These are phyloP conservation scores for Holocentrus rufus DNA, from an alignment of 2,797 vertebrate genomes.

Conservation along the genomic window DNA sequence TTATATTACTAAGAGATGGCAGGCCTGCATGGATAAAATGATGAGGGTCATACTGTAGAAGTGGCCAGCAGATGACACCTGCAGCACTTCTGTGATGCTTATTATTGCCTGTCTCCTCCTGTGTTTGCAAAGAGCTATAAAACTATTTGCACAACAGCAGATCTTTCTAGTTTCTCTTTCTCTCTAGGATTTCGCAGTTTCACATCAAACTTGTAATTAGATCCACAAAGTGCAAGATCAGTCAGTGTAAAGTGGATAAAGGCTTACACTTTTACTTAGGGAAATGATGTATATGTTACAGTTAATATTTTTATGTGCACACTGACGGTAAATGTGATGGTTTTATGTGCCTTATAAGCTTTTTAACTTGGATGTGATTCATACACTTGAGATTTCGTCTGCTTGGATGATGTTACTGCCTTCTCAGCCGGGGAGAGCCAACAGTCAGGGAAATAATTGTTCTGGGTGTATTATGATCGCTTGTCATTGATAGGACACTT, in stretches of 20 bases:
- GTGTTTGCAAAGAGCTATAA: neutral
- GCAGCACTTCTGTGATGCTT: slow-evolving; percentile 11
- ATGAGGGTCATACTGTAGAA: neutral
- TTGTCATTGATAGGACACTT: slow-evolving; percentile 36
- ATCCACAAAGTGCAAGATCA: slow-evolving; percentile 11
- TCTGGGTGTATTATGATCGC: slow-evolving; percentile 38
- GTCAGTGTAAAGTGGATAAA: slow-evolving; percentile 15
- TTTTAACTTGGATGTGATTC: slow-evolving; percentile 24
- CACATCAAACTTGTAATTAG: slow-evolving; percentile 2
- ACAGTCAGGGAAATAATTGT: slow-evolving; percentile 36
- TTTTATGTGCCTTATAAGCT: slow-evolving; percentile 24
- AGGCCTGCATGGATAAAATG: neutral
- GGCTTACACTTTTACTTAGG: slow-evolving; percentile 1
- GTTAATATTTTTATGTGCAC: slow-evolving; percentile 33
- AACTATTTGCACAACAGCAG: neutral
- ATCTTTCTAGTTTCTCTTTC: too few relatives aligned
- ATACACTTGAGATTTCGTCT: slow-evolving; percentile 15
- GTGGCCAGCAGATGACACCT: slow-evolving; percentile 29
- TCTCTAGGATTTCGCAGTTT: neutral
- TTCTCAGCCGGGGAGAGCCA: slow-evolving; percentile 26
- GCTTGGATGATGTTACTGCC: slow-evolving; percentile 22
- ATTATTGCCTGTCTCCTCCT: neutral
- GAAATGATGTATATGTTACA: slow-evolving; percentile 23
- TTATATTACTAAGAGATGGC: neutral
- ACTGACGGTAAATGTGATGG: slow-evolving; percentile 21